A percentile compares a stretch with the other conserved stretches of the same genome.
Evolutionary conservation across 2,797 vertebrate species (phyloP).

Genomic region (Sciurus vulgaris): DNA sequence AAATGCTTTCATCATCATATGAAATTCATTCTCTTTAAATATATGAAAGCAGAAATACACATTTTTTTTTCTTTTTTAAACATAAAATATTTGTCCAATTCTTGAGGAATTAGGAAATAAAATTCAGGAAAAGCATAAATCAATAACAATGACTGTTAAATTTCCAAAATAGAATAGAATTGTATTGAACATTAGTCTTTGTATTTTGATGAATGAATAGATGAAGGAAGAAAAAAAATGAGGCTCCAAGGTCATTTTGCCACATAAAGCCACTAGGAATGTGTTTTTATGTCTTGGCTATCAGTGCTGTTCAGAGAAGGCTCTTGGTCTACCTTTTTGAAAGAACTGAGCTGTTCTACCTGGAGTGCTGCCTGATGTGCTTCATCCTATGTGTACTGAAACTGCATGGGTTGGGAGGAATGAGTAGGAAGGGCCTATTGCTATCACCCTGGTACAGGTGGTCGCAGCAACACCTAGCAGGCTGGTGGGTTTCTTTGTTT

Average conservation of each 20-base stretch:
- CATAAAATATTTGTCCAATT: neutral
- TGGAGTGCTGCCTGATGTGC: neutral
- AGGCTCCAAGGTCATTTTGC: too few species aligned
- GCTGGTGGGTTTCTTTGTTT: neutral
- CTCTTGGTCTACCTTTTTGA: neutral
- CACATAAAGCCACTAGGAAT: neutral
- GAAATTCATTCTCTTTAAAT: slow-evolving; percentile 11
- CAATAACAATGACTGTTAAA: neutral
- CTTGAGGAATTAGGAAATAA: slow-evolving; percentile 18
- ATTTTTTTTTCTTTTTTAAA: neutral
- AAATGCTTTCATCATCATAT: neutral
- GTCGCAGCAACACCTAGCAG: neutral
- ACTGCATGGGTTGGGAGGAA: neutral
- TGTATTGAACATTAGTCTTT: neutral
- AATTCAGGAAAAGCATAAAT: neutral
- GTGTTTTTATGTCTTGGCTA: neutral
- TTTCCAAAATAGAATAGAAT: neutral
- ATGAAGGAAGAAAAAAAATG: neutral
- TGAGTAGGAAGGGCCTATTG: too few species aligned
- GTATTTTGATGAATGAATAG: neutral
- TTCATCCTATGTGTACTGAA: neutral
- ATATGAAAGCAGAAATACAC: neutral
- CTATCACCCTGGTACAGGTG: neutral
- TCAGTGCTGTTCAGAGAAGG: neutral
- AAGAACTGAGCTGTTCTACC: neutral